phyloP scores from a whole-genome alignment of 2,888 invertebrate species.

The Lacanobia wlatinum region DNA sequence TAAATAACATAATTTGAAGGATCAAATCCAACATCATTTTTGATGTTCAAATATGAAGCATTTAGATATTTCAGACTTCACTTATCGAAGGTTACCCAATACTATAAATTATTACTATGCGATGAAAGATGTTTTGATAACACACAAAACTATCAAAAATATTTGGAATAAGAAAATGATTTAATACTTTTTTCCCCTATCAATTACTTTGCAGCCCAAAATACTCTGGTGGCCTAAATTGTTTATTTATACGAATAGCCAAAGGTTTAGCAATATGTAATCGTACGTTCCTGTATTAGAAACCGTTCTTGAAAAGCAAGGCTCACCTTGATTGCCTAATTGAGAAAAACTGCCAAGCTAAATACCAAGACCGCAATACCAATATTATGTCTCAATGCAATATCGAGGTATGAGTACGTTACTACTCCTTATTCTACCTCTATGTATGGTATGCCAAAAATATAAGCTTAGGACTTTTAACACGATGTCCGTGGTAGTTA shows the following conservation, averaged over 20 bases:
- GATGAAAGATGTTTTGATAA: not conserved
- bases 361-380: conserved; percentile 15
- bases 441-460: not conserved
- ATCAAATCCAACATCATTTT: too few relatives aligned
- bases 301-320: conserved; percentile 6
- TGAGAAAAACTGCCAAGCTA: conserved; percentile 10
- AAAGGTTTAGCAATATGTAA: conserved; percentile 2
- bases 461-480: not conserved
- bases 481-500: too few relatives aligned
- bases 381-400: not conserved
- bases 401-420: not conserved
- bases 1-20: too few relatives aligned
- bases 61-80: not conserved
- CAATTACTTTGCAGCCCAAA: conserved; percentile 3
- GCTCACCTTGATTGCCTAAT: conserved; percentile 18
- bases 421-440: not conserved
- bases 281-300: not conserved
- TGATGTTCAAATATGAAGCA: not conserved
- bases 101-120: not conserved
- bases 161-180: conserved; percentile 12
- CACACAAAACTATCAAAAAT: not conserved
- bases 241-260: not conserved
- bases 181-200: conserved; percentile 3
- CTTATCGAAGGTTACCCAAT: conserved; percentile 11
- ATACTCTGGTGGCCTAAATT: not conserved